Evolutionary conservation across 2,888 invertebrate species (phyloP).

Genomic region (Catocala nupta): DNA sequence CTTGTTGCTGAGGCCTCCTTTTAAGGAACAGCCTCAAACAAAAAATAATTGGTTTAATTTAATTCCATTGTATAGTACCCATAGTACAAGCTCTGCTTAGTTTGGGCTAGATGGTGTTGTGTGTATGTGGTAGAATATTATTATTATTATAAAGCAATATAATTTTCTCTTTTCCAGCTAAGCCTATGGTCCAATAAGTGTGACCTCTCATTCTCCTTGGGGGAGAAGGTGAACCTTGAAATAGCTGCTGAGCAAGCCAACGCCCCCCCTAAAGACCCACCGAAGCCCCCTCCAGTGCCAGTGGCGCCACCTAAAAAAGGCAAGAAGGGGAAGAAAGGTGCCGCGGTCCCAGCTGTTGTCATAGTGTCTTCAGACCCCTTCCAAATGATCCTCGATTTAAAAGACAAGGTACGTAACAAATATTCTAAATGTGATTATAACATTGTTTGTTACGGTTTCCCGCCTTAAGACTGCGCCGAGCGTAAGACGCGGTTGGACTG

Average conservation of each 20-base stretch:
- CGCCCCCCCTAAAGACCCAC: constrained; percentile 9
- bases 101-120: too few relatives aligned
- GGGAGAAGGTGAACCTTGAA: constrained; percentile 83
- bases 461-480: too few relatives aligned
- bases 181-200: constrained; percentile 98
- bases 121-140: too few relatives aligned
- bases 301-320: constrained; percentile 35
- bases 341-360: constrained; percentile 79
- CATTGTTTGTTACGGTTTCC: too few relatives aligned
- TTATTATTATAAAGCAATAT: too few relatives aligned
- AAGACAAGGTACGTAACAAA: constrained; percentile 64
- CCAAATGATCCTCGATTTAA: constrained; percentile 69
- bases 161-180: constrained; percentile 77
- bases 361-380: constrained; percentile 63
- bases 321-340: constrained; percentile 80
- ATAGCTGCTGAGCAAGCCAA: constrained; percentile 64
- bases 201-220: constrained; percentile 95
- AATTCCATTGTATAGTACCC: too few relatives aligned
- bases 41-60: too few relatives aligned
- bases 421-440: too few relatives aligned
- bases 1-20: too few relatives aligned
- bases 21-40: too few relatives aligned
- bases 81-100: too few relatives aligned
- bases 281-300: not conserved
- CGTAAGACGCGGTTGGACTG: too few relatives aligned